Percentiles rank a stretch among this genome's conserved stretches.
These are phyloP conservation scores for Dolichomitus sp. DNA, from an alignment of 2,888 invertebrate species.

Conservation along the genomic window DNA sequence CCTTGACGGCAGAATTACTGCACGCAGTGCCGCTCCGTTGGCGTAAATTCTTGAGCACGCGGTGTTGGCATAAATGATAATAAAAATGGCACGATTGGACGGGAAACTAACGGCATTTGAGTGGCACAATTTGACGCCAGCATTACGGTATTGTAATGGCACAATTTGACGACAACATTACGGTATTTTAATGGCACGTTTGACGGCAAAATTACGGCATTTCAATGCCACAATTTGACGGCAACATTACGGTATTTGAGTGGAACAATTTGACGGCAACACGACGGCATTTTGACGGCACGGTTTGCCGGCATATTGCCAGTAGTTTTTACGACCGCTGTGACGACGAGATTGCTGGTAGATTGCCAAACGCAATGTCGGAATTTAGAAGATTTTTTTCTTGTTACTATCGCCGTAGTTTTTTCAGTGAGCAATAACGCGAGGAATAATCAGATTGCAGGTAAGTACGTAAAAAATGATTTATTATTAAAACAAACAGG, in stretches of 20 bases:
- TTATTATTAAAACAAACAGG: neutral
- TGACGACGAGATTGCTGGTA: neutral
- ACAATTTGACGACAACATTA: no score
- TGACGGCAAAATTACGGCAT: neutral
- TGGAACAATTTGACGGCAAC: neutral
- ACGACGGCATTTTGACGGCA: neutral
- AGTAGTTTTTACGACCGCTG: neutral
- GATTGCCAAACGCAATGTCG: neutral
- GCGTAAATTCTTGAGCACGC: no score
- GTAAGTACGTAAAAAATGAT: constrained; percentile 12
- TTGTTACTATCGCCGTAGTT: no score
- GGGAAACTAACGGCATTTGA: no score
- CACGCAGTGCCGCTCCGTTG: no score
- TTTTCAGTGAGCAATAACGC: neutral
- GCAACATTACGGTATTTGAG: neutral
- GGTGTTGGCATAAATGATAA: no score
- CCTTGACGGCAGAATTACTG: no score
- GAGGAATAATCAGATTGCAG: neutral
- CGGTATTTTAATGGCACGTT: no score
- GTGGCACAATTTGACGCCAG: no score
- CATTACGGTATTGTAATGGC: no score
- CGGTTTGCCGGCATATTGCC: neutral
- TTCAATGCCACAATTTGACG: neutral
- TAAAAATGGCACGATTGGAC: no score
- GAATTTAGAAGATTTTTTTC: neutral